Percentiles rank a stretch among this genome's conserved stretches.
These are phyloP conservation scores for Cenopis cana DNA, from an alignment of 2,888 invertebrate genomes.

Conservation along the genomic window DNA sequence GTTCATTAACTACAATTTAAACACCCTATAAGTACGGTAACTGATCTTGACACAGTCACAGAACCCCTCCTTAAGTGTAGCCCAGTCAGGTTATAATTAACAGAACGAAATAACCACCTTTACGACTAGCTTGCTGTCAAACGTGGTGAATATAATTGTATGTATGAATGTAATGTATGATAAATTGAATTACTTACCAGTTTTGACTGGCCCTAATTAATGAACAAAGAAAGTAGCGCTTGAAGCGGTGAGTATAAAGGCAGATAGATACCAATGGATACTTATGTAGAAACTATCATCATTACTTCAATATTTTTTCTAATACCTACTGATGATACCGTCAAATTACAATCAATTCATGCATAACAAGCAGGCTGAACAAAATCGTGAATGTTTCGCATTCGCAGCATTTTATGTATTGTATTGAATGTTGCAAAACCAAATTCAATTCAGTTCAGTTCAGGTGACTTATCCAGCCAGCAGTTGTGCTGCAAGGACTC, in stretches of 20 bases:
- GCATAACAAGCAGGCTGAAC: too few relatives aligned
- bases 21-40: slow-evolving; percentile 1
- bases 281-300: too few relatives aligned
- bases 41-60: slow-evolving; percentile 19
- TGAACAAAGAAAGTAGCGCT: slow-evolving; percentile 26
- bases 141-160: slow-evolving; percentile 33
- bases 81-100: slow-evolving; percentile 34
- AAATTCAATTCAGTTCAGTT: too few relatives aligned
- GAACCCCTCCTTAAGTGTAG: slow-evolving; percentile 21
- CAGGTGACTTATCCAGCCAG: too few relatives aligned
- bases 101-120: slow-evolving; percentile 37
- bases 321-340: too few relatives aligned
- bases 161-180: slow-evolving; percentile 39
- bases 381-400: too few relatives aligned
- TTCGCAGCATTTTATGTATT: too few relatives aligned
- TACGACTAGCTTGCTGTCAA: slow-evolving; percentile 30
- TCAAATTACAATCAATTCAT: too few relatives aligned
- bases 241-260: neutral
- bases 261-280: neutral
- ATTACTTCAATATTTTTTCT: too few relatives aligned
- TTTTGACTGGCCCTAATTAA: slow-evolving; percentile 35
- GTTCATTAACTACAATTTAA: neutral
- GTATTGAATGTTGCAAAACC: too few relatives aligned
- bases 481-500: too few relatives aligned
- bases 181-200: slow-evolving; percentile 38